Base-by-base conservation (phyloP, 2,113 vertebrate species). In the Castor canadensis region DNA sequence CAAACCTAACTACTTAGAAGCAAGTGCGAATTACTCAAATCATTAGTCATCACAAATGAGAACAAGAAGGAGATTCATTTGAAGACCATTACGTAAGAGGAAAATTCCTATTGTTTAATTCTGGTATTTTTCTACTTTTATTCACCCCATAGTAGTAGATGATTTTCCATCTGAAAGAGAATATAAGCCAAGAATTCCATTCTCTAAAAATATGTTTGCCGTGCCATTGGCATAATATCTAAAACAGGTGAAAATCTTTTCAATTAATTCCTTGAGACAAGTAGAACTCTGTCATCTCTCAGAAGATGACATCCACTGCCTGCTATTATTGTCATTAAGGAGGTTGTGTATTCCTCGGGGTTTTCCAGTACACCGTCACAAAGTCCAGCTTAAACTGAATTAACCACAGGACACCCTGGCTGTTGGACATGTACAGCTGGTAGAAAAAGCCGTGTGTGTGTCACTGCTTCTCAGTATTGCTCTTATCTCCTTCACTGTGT, bases 11-110 rank as follows among this genome's bases (percentile, higher is more conserved):
- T 85, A 47, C 38, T 80, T 43, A 58, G 28, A 85, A 80, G 20
- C 11, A 45, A 7, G 60, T 66, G 12, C 73, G 64, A 80, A 81
- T 47, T 73, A 9, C 43, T 9, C 52, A 79, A 16, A n/a, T 47
- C 6, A 47, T 54, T 69, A 58, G 76, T 45, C 28, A 73, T 69
- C 56, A 40, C 35, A 43, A 67, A 43, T 49, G 15, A 35, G 49
- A 96, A 87, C 20, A 94, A 94, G 52, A 95, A 88, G 12, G 28
- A 52, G 22, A 45, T 71, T 88, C 2, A 28, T 62, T 72, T 87
- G 32, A 32, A 94, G 28, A 96, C 19, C 1, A 45, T 22, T 6
- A 84, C 38, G 26, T 77, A 49, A n/a, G 1, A 49, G 47, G 62
- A 45, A 76, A 77, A 16, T 54, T 28, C 35, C 75, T n/a, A 56